Base-by-base conservation (phyloP, 2,113 vertebrate species). In the Lota lota region DNA sequence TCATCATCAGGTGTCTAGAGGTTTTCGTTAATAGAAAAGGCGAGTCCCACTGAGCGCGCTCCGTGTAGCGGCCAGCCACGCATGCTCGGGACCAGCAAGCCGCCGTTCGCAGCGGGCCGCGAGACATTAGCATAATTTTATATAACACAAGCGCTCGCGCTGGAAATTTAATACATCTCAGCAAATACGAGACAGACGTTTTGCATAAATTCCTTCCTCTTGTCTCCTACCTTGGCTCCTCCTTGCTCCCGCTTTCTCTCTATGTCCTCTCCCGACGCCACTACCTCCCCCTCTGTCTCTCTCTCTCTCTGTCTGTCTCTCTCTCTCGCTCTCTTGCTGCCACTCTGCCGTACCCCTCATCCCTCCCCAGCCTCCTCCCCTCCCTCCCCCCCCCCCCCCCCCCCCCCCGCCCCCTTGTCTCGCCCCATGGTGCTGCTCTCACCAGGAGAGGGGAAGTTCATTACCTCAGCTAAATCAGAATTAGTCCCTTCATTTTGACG, bases 1-100 rank as follows among this genome's bases (percentile, higher is more conserved):
- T 98, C 95, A 99, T 98, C 96, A 98, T 98, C 95, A 97, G 94
- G 95, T 97, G 97, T 97, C 97, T 96, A 95, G 96, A 99, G 96
- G 96, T 96, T 91, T 97, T 96, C 94, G 94, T 95, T 97, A 97
- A 97, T 97, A 98, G 96, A 97, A 98, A 99, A 98, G 95, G 94
- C 94, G 96, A 94, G 94, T 97, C 97, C 96, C 95, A 97, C 96
- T 93, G 95, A 95, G 95, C 90, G 93, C 91, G 90, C 94, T 94
- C 93, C 91, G 92, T 94, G 95, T 95, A 94, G 91, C 92, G 94
- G 95, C 95, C 95, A 97, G 95, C 94, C 95, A 95, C 94, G 95
- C 94, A 95, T 94, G 95, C 94, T 94, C 94, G 94, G 93, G 94
- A 97, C 94, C 95, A 95, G 96, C 95, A 96, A 95, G 94, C 94